Base-by-base conservation (phyloP, 2,888 invertebrate species). In the Spilarctia lutea region DNA sequence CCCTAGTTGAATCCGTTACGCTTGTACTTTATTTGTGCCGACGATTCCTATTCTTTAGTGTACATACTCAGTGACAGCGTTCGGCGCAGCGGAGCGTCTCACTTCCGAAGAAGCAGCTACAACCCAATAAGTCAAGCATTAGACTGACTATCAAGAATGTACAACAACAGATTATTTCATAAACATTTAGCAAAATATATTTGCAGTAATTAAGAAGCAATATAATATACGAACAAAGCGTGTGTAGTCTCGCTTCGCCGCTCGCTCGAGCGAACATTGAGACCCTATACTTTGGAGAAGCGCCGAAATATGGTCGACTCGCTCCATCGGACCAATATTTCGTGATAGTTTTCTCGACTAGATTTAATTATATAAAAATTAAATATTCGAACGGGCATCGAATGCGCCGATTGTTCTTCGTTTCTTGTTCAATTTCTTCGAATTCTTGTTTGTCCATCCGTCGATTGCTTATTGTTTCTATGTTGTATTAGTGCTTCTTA, bases 311-410 rank as follows among this genome's bases (percentile, higher is more conserved):
- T 89, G 91, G 90, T 89, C 75, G 89, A 89, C 85, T 87, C 42
- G 30, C 86, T 87, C 89, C 90, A 91, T 89, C 90, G 94, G 94
- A 94, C 94, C 94, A 93, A 93, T 87, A 87, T 90, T 89, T 88
- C 91, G 91, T 91, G 92, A 92, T 92, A 91, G 82, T 90, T 88
- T 86, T 88, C 88, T 87, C 88, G 88, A 86, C 79, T 89, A 89
- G 88, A 87, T 87, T 85, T 82, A 84, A 79, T 79, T 72, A 74
- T 69, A 60, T 45, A 66, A 30, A 56, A 71, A 45, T 63, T 85
- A 82, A 85, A 82, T 84, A 76, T 79, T 84, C 85, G 84, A 83
- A 82, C 83, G 86, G 91, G 91, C 93, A 93, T 93, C 84, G 85
- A 90, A 92, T 93, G 93, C 92, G 82, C 82, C 84, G 83, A 85